Evolutionary conservation across 2,797 vertebrate genomes (phyloP).

Genomic region (Coracias cyanogaster): DNA sequence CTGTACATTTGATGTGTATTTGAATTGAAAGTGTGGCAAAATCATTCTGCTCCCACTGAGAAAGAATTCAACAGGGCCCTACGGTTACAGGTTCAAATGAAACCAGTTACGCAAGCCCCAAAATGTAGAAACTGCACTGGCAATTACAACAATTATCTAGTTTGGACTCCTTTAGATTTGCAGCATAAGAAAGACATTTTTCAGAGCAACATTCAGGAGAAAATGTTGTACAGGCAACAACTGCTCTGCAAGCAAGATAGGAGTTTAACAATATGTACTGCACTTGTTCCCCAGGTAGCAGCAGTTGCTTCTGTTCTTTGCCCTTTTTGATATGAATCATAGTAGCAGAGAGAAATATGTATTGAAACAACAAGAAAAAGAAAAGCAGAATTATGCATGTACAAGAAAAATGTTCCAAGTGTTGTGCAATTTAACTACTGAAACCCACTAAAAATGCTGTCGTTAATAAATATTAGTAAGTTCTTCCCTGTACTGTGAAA

Average conservation of each 20-base stretch:
- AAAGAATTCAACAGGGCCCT: not conserved
- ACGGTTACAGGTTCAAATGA: conserved; percentile 21
- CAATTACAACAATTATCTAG: not conserved
- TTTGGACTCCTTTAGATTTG: conserved; percentile 32
- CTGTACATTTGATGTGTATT: not conserved
- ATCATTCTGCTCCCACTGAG: conserved; percentile 44
- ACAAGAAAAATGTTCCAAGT: conserved; percentile 13
- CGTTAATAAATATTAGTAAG: conserved; percentile 42
- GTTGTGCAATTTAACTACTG: conserved; percentile 10
- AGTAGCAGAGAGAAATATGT: conserved; percentile 41
- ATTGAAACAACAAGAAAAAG: not conserved
- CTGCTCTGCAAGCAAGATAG: conserved; percentile 18
- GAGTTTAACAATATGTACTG: conserved; percentile 4
- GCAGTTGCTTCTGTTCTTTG: conserved; percentile 57
- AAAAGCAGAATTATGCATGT: conserved; percentile 38
- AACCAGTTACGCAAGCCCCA: conserved; percentile 31
- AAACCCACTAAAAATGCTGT: conserved; percentile 43
- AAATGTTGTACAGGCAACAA: conserved; percentile 47
- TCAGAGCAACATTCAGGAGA: conserved; percentile 51
- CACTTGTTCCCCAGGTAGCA: conserved; percentile 62
- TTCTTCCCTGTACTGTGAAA: conserved; percentile 55
- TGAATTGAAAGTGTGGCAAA: conserved; percentile 24
- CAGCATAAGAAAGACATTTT: conserved; percentile 71
- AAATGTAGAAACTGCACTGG: conserved; percentile 44
- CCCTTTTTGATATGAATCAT: conserved; percentile 58